A percentile compares a stretch with the other conserved stretches of the same genome.
Evolutionary conservation across 2,888 invertebrate species (phyloP).

Genomic region (Apodemia hepburni): DNA sequence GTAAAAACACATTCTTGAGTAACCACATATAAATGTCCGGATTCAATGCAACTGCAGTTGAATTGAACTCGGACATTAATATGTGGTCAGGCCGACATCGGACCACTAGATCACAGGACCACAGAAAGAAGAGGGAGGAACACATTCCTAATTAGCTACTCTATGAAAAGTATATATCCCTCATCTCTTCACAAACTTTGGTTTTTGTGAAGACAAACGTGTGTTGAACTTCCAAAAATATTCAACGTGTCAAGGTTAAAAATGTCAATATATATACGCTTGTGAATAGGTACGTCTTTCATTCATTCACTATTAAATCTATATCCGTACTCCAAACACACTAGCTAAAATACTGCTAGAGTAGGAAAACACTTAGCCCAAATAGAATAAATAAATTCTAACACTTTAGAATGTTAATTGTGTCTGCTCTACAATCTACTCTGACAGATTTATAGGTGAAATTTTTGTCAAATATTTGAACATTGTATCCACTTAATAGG

Average conservation of each 20-base stretch:
- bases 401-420: background rate
- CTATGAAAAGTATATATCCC: too few relatives aligned
- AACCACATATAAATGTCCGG: too few relatives aligned
- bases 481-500: background rate
- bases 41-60: too few relatives aligned
- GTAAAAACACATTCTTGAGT: too few relatives aligned
- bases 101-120: too few relatives aligned
- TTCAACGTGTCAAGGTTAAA: background rate
- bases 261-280: background rate
- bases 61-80: too few relatives aligned
- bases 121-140: too few relatives aligned
- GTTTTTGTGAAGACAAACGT: too few relatives aligned
- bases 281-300: background rate
- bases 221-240: background rate
- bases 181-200: too few relatives aligned
- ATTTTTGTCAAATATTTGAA: background rate
- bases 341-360: background rate
- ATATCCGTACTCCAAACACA: slow-evolving; percentile 5
- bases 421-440: background rate
- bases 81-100: too few relatives aligned
- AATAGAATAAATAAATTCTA: background rate
- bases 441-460: background rate
- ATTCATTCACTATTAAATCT: slow-evolving; percentile 9
- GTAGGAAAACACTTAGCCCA: background rate
- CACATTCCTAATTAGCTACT: too few relatives aligned